A percentile compares a stretch with the other conserved stretches of the same genome.
Conservation (phyloP, 2,888 invertebrate genomes). For the Oconnorella tubifera region DNA sequence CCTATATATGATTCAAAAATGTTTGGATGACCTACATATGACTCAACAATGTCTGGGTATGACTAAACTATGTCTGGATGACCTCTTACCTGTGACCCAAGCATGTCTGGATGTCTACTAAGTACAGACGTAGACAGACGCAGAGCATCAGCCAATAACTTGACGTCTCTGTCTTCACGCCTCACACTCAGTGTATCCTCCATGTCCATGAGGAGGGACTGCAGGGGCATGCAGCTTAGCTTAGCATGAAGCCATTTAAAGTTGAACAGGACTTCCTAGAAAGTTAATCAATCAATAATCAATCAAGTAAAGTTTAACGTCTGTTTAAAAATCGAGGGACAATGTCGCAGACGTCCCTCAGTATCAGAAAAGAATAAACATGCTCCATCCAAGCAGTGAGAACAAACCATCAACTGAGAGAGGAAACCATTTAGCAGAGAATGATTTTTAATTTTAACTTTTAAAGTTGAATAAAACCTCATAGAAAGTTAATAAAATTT, state of each 20-base stretch:
- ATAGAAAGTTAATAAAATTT: no score
- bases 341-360: no score
- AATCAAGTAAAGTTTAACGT: no score
- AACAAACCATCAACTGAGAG: no score
- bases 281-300: no score
- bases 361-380: no score
- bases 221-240: constrained; percentile 87
- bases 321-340: no score
- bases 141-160: constrained; percentile 54
- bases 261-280: constrained; percentile 88
- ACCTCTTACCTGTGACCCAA: constrained; percentile 78
- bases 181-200: constrained; percentile 70
- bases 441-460: no score
- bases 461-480: no score
- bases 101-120: constrained; percentile 87
- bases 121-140: constrained; percentile 90
- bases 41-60: background rate
- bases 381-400: no score
- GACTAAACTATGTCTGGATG: no score
- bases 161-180: constrained; percentile 44
- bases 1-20: background rate
- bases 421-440: no score
- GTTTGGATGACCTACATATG: background rate
- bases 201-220: constrained; percentile 78
- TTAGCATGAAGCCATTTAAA: constrained; percentile 97